Evolutionary conservation across 2,797 vertebrate genomes (phyloP).

Genomic region (Gymnothorax javanicus): DNA sequence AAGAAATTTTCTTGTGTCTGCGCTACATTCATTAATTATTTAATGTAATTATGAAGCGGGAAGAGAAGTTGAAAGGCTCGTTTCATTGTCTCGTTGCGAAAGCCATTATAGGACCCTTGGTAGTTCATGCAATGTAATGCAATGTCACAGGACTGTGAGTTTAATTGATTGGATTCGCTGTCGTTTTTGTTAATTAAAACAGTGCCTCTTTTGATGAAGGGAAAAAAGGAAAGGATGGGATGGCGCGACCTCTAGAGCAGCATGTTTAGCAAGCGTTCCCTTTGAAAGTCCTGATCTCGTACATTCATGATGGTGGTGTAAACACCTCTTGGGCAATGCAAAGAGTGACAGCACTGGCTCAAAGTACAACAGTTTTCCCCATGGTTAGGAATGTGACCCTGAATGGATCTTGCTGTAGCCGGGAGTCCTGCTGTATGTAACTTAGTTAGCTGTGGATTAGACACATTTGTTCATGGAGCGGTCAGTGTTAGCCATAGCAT

Average conservation of each 20-base stretch:
- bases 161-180: constrained; percentile 31
- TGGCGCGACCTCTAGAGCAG: neutral
- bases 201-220: neutral
- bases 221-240: neutral
- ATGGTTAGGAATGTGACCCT: neutral
- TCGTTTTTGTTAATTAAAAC: constrained; percentile 30
- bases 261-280: neutral
- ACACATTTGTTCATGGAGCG: too few relatives aligned
- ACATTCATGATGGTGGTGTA: constrained; percentile 54
- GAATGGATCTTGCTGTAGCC: neutral
- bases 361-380: neutral
- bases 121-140: constrained; percentile 21
- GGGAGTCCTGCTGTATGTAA: neutral
- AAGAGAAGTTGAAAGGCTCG: constrained; percentile 28
- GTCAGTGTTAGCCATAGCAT: too few relatives aligned
- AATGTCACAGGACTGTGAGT: constrained; percentile 34
- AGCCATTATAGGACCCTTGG: constrained; percentile 28
- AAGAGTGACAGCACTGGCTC: neutral
- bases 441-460: too few relatives aligned
- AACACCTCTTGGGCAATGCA: neutral
- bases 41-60: constrained; percentile 20
- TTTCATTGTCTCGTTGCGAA: constrained; percentile 21
- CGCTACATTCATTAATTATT: constrained; percentile 29
- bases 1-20: neutral
- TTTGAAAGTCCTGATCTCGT: constrained; percentile 55